Percentiles rank a stretch among this genome's conserved stretches.
These are phyloP conservation scores for Argyra leucocephala DNA, from an alignment of 2,888 invertebrate species.

Conservation along the genomic window DNA sequence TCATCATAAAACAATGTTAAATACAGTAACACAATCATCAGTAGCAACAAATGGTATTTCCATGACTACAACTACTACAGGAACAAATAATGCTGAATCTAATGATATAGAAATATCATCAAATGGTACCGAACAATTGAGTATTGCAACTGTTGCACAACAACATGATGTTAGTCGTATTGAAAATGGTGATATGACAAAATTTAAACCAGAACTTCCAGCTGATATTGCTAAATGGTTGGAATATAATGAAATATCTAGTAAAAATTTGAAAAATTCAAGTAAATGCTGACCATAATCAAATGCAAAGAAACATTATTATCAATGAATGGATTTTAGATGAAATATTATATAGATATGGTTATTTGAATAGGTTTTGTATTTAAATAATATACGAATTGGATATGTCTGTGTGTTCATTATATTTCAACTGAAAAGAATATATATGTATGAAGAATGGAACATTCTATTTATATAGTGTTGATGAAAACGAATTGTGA, in stretches of 20 bases:
- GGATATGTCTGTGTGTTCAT: no score
- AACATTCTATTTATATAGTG: no score
- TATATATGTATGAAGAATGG: no score
- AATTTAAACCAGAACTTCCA: slow-evolving; percentile 52
- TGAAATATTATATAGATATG: no score
- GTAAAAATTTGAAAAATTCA: slow-evolving; percentile 54
- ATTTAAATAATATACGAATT: no score
- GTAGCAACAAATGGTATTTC: slow-evolving; percentile 28
- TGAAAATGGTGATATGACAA: slow-evolving; percentile 24
- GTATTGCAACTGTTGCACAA: slow-evolving; percentile 8
- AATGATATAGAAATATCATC: no score
- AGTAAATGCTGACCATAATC: slow-evolving; percentile 41
- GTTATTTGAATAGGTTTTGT: no score
- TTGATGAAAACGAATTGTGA: no score
- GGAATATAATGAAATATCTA: slow-evolving; percentile 61
- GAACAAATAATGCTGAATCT: slow-evolving; percentile 24
- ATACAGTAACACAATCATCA: background rate
- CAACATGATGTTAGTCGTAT: slow-evolving; percentile 25
- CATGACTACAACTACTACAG: slow-evolving; percentile 18
- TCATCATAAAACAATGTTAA: slow-evolving; percentile 1
- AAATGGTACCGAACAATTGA: slow-evolving; percentile 23
- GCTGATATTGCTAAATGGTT: slow-evolving; percentile 60
- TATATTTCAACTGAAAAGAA: no score
- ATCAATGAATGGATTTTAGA: no score
- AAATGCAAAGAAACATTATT: slow-evolving; percentile 17